Base-by-base conservation (phyloP, 2,797 vertebrate species). In the Gadopsis marmoratus region DNA sequence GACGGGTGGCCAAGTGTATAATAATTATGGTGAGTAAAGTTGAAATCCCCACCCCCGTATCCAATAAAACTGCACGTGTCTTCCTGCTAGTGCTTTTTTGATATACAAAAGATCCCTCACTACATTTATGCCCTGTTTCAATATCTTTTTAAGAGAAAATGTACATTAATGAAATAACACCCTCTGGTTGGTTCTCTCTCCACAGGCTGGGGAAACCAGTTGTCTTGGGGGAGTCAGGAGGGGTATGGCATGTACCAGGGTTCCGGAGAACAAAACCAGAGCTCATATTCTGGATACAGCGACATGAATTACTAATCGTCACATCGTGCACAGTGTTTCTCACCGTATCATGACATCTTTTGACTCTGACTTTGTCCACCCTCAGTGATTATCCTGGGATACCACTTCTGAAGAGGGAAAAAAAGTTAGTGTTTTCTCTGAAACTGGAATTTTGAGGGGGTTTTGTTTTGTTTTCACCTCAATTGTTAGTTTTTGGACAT, bases 151-250 rank as follows among this genome's bases (percentile, higher is more conserved):
- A 6, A 65, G 26, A 60, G n/a, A n/a, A 54, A 65, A 45, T 6
- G 12, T 6, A 17, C 29, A 43, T 47, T 2, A 69, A 67, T 10
- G 9, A 65, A 70, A 5, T 69, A 14, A 69, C 3, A 0, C 12
- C 4, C 47, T 23, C 1, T 76, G 71, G 12, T 86, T 26, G 74
- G 48, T 43, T 83, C 9, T 70, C 7, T 3, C 62, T 65, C n/a
- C 11, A 3, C 89, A 96, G 95, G 88, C 7, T 95, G 93, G 89
- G 90, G 84, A 2, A 88, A 77, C 80, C 94, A 93, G 82, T 54
- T 89, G 19, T 90, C 88, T 7, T 95, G 92, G 90, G 90, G 64
- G 11, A 86, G 17, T 62, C 91, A 93, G 73, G 93, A 94, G 61
- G 79, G 87, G 0, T 95, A 89, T 3, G 23, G 73, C 45, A 60